Base-by-base conservation (phyloP, 2,888 invertebrate species). In the Coleophora flavipennella region DNA sequence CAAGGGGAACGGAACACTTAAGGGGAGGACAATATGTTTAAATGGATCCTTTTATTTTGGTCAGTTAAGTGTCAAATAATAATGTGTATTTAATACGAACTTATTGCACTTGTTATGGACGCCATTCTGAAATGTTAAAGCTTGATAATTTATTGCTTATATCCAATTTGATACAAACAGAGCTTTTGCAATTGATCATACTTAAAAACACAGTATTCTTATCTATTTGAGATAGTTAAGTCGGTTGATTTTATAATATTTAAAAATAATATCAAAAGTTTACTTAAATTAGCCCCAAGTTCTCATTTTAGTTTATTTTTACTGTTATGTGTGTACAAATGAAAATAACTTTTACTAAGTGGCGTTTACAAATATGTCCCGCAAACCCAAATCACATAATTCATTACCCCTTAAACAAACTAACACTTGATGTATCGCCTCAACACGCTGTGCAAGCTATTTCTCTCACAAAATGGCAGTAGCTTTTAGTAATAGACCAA, bases 21-120 rank as follows among this genome's bases (percentile, higher is more conserved):
- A 12, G 11, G 38, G n/a, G 37, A 41, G 46, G 40, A 47, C 41
- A 41, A 38, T 28, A 20, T 20, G 6, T 20, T 20, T 20, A 4
- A 20, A 20, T 20, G 20, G 20, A 4, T 57, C 68, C 44, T 9
- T n/a, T 38, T 44, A 48, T 26, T 45, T 35, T 62, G 65, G 75
- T 36, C 44, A 42, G 27, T 41, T 53, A 57, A 58, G 57, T 66
- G 68, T 72, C 69, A 68, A 62, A 67, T 54, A 63, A 62, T 73
- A 72, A 75, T 71, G 64, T 56, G 58, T 65, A 64, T 71, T 72
- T 74, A 73, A 74, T 72, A 65, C 63, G 63, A 66, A 65, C 60
- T 73, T 75, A 73, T 75, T 70, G 63, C 58, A 59, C 62, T 68
- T 69, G 74, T 77, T 73, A 69, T 20, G 61, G 54, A 56, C 53